phyloP scores from a whole-genome alignment of 2,113 vertebrate species.

The Oreotragus oreotragus region DNA sequence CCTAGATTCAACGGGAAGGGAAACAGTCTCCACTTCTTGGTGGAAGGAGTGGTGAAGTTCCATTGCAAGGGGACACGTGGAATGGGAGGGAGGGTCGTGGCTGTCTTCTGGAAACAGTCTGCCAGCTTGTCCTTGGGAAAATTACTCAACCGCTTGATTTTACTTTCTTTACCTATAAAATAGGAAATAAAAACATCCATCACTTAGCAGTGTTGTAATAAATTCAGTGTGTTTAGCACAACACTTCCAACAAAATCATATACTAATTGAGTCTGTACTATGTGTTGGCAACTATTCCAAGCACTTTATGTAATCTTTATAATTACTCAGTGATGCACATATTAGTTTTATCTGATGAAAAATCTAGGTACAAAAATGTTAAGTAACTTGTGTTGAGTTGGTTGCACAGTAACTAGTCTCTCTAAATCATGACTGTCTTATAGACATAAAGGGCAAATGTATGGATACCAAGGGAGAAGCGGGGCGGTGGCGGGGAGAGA shows the following conservation, averaged over 20 bases:
- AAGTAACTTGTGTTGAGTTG: neutral
- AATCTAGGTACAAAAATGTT: neutral
- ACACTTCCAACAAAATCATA: neutral
- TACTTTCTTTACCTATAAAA: neutral
- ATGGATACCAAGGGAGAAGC: neutral
- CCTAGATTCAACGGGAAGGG: neutral
- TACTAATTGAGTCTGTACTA: neutral
- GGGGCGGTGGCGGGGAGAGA: neutral
- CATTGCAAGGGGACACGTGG: neutral
- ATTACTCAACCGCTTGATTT: neutral
- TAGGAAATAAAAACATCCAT: neutral
- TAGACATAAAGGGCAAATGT: neutral
- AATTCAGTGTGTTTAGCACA: neutral
- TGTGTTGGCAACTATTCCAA: neutral
- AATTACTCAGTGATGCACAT: neutral
- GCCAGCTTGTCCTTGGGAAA: neutral
- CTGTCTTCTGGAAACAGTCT: neutral
- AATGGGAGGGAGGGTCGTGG: neutral
- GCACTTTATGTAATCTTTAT: neutral
- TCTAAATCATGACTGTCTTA: neutral
- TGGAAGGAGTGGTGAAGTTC: neutral
- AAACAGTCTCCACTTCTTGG: neutral
- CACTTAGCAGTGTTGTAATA: neutral
- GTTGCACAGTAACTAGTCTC: slow-evolving; percentile 4
- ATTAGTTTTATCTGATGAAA: neutral